Percentiles rank a stretch among this genome's conserved stretches.
Conservation (phyloP, 2,888 invertebrate species). For the Poecilus cupreus region DNA sequence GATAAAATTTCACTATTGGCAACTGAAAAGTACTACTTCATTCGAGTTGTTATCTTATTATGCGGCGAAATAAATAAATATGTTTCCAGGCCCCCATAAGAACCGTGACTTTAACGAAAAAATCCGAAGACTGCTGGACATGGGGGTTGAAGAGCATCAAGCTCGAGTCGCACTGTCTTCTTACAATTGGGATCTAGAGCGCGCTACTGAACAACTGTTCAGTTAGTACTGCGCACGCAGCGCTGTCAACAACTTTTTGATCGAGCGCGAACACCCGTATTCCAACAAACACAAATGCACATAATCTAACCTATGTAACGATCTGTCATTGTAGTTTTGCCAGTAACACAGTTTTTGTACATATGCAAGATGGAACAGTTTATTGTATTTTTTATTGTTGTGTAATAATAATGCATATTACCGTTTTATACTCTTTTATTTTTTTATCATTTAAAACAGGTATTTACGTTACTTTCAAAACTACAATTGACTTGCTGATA, state of each 20-base stretch:
- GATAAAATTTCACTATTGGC: no score
- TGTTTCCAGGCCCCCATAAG: slow-evolving; percentile 78
- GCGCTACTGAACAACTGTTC: slow-evolving; percentile 92
- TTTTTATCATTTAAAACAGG: neutral
- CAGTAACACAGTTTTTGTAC: slow-evolving; percentile 1
- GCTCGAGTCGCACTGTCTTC: slow-evolving; percentile 93
- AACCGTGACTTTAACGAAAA: slow-evolving; percentile 90
- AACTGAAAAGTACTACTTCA: no score
- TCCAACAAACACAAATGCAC: slow-evolving; percentile 10
- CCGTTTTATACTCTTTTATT: neutral
- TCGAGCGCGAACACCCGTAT: slow-evolving; percentile 4
- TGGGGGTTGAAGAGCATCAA: slow-evolving; percentile 94
- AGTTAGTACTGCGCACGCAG: slow-evolving; percentile 76
- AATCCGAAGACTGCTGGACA: slow-evolving; percentile 91
- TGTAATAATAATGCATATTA: neutral
- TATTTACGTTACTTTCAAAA: neutral
- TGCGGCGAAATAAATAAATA: slow-evolving; percentile 59
- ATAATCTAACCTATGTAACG: slow-evolving; percentile 26
- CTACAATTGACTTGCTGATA: neutral
- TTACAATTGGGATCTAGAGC: slow-evolving; percentile 93
- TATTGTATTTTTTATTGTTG: neutral
- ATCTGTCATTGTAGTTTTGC: neutral
- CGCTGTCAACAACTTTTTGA: neutral
- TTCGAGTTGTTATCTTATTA: neutral
- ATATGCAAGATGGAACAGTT: neutral